Percentiles rank a stretch among this genome's conserved stretches.
Conservation (phyloP, 2,888 invertebrate species). For the Megaustenia siamemsis region DNA sequence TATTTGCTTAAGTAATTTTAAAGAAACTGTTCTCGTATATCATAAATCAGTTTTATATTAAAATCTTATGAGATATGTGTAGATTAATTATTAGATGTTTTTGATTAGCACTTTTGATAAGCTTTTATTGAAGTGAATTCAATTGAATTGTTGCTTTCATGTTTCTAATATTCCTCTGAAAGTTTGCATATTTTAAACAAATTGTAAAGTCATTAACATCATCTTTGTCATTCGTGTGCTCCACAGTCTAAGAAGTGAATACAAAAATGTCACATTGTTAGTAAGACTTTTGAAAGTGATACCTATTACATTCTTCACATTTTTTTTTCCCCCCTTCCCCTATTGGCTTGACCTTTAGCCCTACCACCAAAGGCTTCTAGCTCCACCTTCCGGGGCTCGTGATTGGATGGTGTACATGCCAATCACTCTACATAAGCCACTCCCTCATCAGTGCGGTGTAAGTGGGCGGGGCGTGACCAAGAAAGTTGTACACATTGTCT, state of each 20-base stretch:
- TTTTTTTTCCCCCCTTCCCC: constrained; percentile 28
- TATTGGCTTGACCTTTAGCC: constrained; percentile 21
- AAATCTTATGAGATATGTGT: too few species aligned
- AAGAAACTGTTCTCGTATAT: too few species aligned
- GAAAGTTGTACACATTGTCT: constrained; percentile 48
- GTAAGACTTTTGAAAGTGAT: background rate
- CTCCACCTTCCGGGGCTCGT: constrained; percentile 42
- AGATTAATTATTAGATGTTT: too few species aligned
- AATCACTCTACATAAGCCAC: constrained; percentile 47
- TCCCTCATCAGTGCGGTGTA: constrained; percentile 47
- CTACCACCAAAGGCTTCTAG: constrained; percentile 39
- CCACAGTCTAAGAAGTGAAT: background rate
- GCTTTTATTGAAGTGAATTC: too few species aligned
- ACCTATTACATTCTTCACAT: constrained; percentile 11
- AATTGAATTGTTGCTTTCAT: too few species aligned
- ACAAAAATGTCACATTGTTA: background rate
- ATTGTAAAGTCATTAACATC: too few species aligned
- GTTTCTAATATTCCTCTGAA: too few species aligned
- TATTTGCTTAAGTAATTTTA: too few species aligned
- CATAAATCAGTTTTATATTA: too few species aligned
- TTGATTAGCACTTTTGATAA: too few species aligned
- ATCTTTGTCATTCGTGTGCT: background rate
- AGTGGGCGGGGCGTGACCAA: constrained; percentile 50
- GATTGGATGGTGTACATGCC: constrained; percentile 49
- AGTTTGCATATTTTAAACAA: too few species aligned